Conservation (phyloP, 2,888 invertebrate species). For the Adela reaumurella region DNA sequence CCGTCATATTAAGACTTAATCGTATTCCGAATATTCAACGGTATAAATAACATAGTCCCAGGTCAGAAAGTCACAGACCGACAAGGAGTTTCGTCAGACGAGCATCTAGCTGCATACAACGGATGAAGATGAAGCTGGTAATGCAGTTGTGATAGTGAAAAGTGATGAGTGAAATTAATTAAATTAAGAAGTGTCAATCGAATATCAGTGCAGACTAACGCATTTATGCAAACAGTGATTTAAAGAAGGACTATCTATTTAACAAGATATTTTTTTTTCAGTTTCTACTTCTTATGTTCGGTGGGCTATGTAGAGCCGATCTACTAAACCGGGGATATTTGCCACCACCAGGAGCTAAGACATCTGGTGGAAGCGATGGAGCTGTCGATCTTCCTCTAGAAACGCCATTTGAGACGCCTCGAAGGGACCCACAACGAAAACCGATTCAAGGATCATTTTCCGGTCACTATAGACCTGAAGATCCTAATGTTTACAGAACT, state of each 20-base stretch:
- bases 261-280: too few relatives aligned
- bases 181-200: too few relatives aligned
- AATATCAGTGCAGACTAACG: too few relatives aligned
- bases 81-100: not conserved
- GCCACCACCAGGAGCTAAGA: slow-evolving; percentile 32
- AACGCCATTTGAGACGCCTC: slow-evolving; percentile 18
- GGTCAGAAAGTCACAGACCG: not conserved
- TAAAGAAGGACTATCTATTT: too few relatives aligned
- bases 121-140: not conserved
- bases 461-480: not conserved
- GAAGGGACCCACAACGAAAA: not conserved
- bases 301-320: slow-evolving; percentile 17
- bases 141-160: not conserved
- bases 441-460: not conserved
- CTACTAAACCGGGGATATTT: slow-evolving; percentile 34
- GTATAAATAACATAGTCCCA: not conserved
- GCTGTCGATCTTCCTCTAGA: slow-evolving; percentile 25
- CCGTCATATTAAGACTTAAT: not conserved
- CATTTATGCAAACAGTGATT: too few relatives aligned
- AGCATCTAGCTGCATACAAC: not conserved
- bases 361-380: slow-evolving; percentile 26
- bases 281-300: slow-evolving; percentile 24
- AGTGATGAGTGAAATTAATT: too few relatives aligned
- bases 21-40: not conserved
- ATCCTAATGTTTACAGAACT: not conserved